Base-by-base conservation (phyloP, 2,113 vertebrate species). In the Pangasianodon hypophthalmus region DNA sequence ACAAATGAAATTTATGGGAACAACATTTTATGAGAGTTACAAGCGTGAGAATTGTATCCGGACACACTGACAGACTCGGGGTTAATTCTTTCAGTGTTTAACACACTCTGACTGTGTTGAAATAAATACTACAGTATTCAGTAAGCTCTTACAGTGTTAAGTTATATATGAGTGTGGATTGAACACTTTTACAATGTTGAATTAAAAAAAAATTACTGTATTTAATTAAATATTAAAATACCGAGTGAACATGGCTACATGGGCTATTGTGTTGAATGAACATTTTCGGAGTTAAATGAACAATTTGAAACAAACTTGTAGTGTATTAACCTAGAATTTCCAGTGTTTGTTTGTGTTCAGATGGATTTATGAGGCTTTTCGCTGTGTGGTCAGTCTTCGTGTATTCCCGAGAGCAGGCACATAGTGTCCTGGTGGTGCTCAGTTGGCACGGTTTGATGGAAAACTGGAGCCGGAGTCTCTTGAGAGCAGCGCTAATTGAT, bases 401-500 rank as follows among this genome's bases (percentile, higher is more conserved):
- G 48, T 79, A 62, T 46, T 56, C 73, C 29, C 44, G 5, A 32
- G 75, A 32, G 64, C 81, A 58, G 41, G 86, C 84, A 79, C 87
- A 16, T 84, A 87, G 87, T 88, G 87, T 90, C 84, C 56, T 41
- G 24, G 83, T 24, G 50, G 75, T 86, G 91, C 85, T n/a, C 56
- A 62, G 56, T 90, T 83, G 32, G 77, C 87, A 52, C 24, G 6
- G 13, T 87, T 89, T 89, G 67, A 71, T 84, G 80, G 69, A 91
- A 83, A 44, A 85, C 60, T 32, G 46, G 24, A 90, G 85, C 44
- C 24, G 44, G 82, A 44, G 41, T 81, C 84, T 81, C 84, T 81
- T 6, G 88, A 88, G 87, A 90, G 58, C 60, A 50, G 87, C 77
- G 41, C 54, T 87, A 89, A 90, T 87, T 92, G 85, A 90, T 90